Evolutionary conservation across 2,797 vertebrate genomes (phyloP).

Genomic region (Rhyacichthys aspro): DNA sequence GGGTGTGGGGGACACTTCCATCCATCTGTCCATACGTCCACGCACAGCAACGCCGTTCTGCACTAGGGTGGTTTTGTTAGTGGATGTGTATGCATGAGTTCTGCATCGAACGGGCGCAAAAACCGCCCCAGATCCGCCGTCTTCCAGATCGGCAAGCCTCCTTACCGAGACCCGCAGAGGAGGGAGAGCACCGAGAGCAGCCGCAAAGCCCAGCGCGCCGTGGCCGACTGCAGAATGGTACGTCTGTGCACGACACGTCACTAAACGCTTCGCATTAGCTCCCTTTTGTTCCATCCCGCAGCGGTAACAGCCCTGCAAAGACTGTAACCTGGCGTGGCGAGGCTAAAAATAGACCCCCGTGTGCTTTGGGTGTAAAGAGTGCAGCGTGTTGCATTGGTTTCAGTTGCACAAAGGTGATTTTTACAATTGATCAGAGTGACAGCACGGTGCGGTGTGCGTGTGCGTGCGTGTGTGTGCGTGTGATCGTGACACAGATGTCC

Average conservation of each 20-base stretch:
- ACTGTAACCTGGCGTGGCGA: slow-evolving; percentile 40
- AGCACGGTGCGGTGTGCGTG: background rate
- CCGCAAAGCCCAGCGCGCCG: slow-evolving; percentile 86
- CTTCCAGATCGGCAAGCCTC: slow-evolving; percentile 90
- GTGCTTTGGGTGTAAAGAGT: slow-evolving; percentile 1
- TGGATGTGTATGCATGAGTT: slow-evolving; percentile 98
- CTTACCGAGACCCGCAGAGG: slow-evolving; percentile 85
- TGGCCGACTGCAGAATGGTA: slow-evolving; percentile 98
- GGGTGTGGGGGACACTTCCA: slow-evolving; percentile 1
- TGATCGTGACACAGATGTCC: slow-evolving; percentile 41
- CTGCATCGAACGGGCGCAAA: slow-evolving; percentile 97
- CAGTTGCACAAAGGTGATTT: slow-evolving; percentile 1
- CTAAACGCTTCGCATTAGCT: slow-evolving; percentile 7
- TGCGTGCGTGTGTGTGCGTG: slow-evolving; percentile 7
- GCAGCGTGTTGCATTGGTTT: background rate
- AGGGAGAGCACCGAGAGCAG: slow-evolving; percentile 89
- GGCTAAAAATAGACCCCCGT: slow-evolving; percentile 63
- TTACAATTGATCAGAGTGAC: background rate
- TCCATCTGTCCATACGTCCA: background rate
- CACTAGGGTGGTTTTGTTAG: slow-evolving; percentile 80
- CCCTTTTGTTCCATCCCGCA: slow-evolving; percentile 12
- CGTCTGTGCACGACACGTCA: slow-evolving; percentile 71
- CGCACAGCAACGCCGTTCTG: slow-evolving; percentile 61
- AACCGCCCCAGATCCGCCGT: slow-evolving; percentile 93
- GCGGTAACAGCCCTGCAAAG: slow-evolving; percentile 18